phyloP scores from a whole-genome alignment of 2,797 vertebrate genomes.

The Hippopotamyrus pictus region DNA sequence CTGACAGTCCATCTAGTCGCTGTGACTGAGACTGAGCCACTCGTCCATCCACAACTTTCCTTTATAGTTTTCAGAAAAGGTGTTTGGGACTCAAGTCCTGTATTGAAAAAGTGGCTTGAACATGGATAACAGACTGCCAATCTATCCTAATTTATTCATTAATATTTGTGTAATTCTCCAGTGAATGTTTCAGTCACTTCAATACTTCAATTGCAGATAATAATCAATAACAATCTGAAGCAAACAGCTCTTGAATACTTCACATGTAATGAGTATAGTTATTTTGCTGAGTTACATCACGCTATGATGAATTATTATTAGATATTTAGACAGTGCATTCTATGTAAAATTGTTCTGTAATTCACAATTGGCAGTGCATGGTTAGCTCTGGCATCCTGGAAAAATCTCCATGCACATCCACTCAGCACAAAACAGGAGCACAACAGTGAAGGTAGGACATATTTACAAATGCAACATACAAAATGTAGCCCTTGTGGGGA shows the following conservation, averaged over 20 bases:
- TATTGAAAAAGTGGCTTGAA: not conserved
- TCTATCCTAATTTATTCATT: not conserved
- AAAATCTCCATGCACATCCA: not conserved
- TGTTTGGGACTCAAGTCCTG: not conserved
- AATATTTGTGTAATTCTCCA: not conserved
- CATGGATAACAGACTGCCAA: not conserved
- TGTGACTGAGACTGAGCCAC: slow-evolving; percentile 30
- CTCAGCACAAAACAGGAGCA: not conserved
- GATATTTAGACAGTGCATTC: not conserved
- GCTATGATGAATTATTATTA: not conserved
- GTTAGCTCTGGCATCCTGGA: not conserved
- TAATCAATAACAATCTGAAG: slow-evolving; percentile 11
- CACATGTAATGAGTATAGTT: not conserved
- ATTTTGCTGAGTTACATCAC: not conserved
- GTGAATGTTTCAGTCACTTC: not conserved
- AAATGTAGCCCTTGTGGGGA: not conserved
- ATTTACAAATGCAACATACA: not conserved
- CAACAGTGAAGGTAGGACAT: not conserved
- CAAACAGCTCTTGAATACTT: not conserved
- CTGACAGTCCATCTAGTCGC: slow-evolving; percentile 47
- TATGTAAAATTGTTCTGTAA: not conserved
- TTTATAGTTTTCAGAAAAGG: slow-evolving; percentile 2
- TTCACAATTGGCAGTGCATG: not conserved
- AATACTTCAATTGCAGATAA: not conserved
- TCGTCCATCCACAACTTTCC: slow-evolving; percentile 34